Base-by-base conservation (phyloP, 2,113 vertebrate species). In the Dipodomys spectabilis region DNA sequence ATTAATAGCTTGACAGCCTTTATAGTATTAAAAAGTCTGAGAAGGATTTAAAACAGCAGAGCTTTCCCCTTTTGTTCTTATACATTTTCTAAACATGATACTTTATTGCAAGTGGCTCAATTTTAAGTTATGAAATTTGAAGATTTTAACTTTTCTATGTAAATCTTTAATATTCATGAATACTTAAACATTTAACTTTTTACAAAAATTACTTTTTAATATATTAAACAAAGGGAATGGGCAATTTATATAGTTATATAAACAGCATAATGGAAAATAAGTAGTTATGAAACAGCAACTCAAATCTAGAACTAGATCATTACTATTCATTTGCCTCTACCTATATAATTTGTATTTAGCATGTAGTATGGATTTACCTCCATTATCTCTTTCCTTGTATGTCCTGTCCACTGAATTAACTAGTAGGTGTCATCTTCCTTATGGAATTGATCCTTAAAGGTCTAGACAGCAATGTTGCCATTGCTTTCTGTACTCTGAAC, bases 81-180 rank as follows among this genome's bases (percentile, higher is more conserved):
- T 7, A 68, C 67, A 94, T 86, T 97, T 96, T 97, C 88, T 86
- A 81, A 35, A 45, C 53, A 86, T 77, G 88, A 90, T 90, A 88
- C 94, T 96, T 97, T 93, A 57, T 94, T 95, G 82, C 85, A 18
- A 39, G 64, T 94, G 68, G 44, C 62, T 93, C 65, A 95, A 84
- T 74, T 93, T 74, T 93, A 96, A 94, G 67, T 95, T 78, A 82
- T 84, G 12, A 7, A 96, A 91, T 85, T 69, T n/a, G 86, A 95
- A 77, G 20, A 72, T 81, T 96, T 94, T 20, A 68, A 90, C 7
- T 53, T 96, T 95, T 82, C 45, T 85, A 4, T 65, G 39, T 86
- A 30, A 6, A 6, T 88, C 27, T 80, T 78, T 13, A 79, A 64
- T 27, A 12, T 44, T 68, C 35, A 62, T 30, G 1, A 94, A 65